These are phyloP conservation scores for Apis dorsata DNA, from an alignment of 1,140 invertebrate species.

Conservation along the genomic window DNA sequence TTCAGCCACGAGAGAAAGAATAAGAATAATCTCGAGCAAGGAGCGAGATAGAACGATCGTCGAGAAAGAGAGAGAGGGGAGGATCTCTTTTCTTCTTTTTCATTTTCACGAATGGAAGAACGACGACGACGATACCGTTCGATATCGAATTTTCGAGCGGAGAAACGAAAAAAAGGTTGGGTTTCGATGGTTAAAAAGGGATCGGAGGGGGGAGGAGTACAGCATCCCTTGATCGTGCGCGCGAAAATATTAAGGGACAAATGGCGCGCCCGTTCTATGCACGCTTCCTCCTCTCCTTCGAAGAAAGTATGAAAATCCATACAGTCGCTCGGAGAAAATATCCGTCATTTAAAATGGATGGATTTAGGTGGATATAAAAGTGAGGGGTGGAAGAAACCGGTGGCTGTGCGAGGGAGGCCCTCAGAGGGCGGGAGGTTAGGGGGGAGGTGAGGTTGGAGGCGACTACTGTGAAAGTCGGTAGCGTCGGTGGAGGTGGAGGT, in stretches of 20 bases:
- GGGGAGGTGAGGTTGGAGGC: constrained; percentile 52
- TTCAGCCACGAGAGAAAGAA: not conserved
- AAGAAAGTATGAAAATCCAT: constrained; percentile 74
- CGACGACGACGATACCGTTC: not conserved
- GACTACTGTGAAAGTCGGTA: constrained; percentile 71
- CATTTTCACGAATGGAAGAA: not conserved
- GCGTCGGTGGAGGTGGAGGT: constrained; percentile 49
- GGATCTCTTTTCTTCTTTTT: not conserved
- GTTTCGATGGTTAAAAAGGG: not conserved
- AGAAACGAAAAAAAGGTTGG: not conserved
- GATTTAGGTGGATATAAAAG: constrained; percentile 76
- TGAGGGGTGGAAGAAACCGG: constrained; percentile 62
- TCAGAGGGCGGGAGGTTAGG: constrained; percentile 46
- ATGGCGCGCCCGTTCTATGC: constrained; percentile 43
- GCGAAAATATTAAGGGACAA: constrained; percentile 43
- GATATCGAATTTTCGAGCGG: not conserved
- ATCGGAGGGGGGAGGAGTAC: no score
- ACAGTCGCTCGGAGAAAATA: constrained; percentile 74
- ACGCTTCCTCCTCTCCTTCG: constrained; percentile 6
- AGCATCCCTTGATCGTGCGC: not conserved
- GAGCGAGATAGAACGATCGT: no score
- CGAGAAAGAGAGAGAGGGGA: not conserved
- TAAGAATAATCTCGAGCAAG: no score
- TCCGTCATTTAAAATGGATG: constrained; percentile 79
- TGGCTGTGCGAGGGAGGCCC: constrained; percentile 55